phyloP scores from a whole-genome alignment of 2,113 vertebrate genomes.

The Gila orcuttii region DNA sequence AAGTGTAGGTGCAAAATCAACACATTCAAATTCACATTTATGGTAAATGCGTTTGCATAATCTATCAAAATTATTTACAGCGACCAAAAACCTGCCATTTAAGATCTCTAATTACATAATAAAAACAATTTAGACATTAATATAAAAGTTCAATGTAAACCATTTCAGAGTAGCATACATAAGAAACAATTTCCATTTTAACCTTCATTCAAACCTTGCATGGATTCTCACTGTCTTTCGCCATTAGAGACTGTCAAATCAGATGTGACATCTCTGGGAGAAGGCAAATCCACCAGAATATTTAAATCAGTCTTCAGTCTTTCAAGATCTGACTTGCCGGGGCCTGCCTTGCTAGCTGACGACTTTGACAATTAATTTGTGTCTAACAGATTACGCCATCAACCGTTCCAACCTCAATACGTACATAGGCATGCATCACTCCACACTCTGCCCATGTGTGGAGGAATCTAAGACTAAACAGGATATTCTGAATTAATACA shows the following conservation, averaged over 20 bases:
- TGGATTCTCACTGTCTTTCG: conserved; percentile 67
- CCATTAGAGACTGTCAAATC: conserved; percentile 77
- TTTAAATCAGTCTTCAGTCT: conserved; percentile 74
- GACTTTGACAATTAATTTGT: conserved; percentile 75
- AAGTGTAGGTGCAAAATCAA: neutral
- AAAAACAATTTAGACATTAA: conserved; percentile 19
- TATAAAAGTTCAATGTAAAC: conserved; percentile 59
- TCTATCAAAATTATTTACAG: neutral
- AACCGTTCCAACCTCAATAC: conserved; percentile 41
- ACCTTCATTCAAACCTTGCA: conserved; percentile 67
- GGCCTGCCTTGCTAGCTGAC: conserved; percentile 60
- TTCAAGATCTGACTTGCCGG: conserved; percentile 56
- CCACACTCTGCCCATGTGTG: conserved; percentile 20
- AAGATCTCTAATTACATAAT: neutral
- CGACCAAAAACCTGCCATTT: neutral
- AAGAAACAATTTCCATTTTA: conserved; percentile 67
- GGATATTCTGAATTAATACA: conserved; percentile 22
- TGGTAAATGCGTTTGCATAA: neutral
- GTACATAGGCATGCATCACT: conserved; percentile 1
- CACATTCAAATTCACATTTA: neutral
- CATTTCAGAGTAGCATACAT: conserved; percentile 60
- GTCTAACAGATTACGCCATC: conserved; percentile 71
- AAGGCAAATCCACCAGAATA: conserved; percentile 63
- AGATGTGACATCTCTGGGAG: conserved; percentile 65
- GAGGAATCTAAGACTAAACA: conserved; percentile 31